Base-by-base conservation (phyloP, 1,140 invertebrate genomes). In the Aphidius gifuensis region DNA sequence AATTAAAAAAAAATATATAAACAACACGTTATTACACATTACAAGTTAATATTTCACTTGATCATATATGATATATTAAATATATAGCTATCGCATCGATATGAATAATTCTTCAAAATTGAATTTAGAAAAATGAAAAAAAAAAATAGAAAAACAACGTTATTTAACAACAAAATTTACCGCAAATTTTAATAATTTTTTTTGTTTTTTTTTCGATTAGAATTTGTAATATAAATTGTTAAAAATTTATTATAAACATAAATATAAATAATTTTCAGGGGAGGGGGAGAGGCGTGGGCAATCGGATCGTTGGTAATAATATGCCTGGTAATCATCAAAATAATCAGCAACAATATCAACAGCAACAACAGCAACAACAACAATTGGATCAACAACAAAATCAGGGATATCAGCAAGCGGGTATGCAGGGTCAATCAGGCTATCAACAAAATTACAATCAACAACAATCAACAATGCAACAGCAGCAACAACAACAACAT, bases 221-320 rank as follows among this genome's bases (percentile, higher is more conserved):
- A 32, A 32, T 8, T 44, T 3, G 16, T 16, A 11, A 44, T 2
- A 44, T 44, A 8, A 44, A 11, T 8, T 8, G 4, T 44, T 3
- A 44, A 3, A 3, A 44, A 44, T 45, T 54, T 4, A 21, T 9
- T 38, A 53, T 39, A 42, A 9, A 53, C 4, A 32, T 7, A 5
- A 8, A 7, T 21, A 53, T 9, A 45, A 60, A 40, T 43, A 46
- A 53, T 11, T 79, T 80, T 63, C 74, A 84, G 83, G 82, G 80
- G 84, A 85, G 81, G 83, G 83, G 82, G 82, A 84, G 80, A 82
- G 75, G 78, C 75, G 76, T 67, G 74, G 75, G 65, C 76, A 81
- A 77, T 76, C 79, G 79, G 76, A 76, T 73, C 84, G 83, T 75
- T 86, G 85, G 84, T 86, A 86, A 84, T 86, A 84, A 84, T 76